Evolutionary conservation across 1,140 invertebrate genomes (phyloP), one percentile per base, ranked within the genome.

Genomic region (Penaeus japonicus): DNA sequence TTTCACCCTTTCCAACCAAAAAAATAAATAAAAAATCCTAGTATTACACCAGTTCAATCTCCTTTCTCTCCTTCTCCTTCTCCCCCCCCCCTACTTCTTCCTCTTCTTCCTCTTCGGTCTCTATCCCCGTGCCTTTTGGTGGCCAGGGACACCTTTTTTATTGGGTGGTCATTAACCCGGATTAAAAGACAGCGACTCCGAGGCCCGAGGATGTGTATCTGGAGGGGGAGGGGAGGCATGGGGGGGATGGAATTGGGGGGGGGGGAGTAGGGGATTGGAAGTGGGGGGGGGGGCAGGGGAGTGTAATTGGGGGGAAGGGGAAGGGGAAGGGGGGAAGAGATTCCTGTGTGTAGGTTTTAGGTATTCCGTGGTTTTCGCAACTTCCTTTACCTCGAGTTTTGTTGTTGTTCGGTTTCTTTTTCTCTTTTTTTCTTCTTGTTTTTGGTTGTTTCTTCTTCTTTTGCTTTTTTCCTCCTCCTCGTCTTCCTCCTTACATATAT

Each of bases 371-470:
- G 35, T 77, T 81, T 47, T 81, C 79, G 39, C 39, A n/a, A 35
- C 27, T 53, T 81, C 79, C 54, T 53, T 81, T 53, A 24, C 79
- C 54, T 81, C 22, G n/a, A 18, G 54, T 53, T 81, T 47, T 81
- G 4, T 79, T 39, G n/a, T n/a, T n/a, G n/a, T n/a, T 79, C 30
- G 32, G 30, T 79, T 39, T 79, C 77, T 79, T 39, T 79, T 39
- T 79, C 77, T 79, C 77, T 79, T 39, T 79, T 39, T 79, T 39
- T 79, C 57, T 59, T n/a, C n/a, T n/a, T 59, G 15, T 59, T n/a
- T 59, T n/a, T 59, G 15, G 15, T n/a, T 59, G 15, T 59, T n/a
- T 81, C 79, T 12, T 22, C 18, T 10, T 22, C 35, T 32, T 27
- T 47, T 53, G 27, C 47, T 81, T 24, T 47, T n/a, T 47, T 24